Base-by-base conservation (phyloP, 2,888 invertebrate genomes). In the Brachyptera risi region DNA sequence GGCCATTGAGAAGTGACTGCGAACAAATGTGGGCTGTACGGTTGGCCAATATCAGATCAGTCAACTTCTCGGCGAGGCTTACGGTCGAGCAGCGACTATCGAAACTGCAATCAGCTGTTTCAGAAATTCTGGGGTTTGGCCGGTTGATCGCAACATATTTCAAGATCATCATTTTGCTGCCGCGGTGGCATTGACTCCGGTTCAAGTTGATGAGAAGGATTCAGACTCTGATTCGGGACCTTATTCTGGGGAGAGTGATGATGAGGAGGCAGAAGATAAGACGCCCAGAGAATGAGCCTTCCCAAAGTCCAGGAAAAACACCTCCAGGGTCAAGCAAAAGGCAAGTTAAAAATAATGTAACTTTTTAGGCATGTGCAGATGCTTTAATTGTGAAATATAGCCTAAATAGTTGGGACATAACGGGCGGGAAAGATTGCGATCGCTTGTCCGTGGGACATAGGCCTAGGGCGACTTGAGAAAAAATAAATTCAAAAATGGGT, bases 111-210 rank as follows among this genome's bases (percentile, higher is more conserved):
- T 47, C 23, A 58, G 56, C 58, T 63, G 54, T 47, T 67, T 68
- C 49, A 40, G 58, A 26, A 65, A 58, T 26, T 35, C 64, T 31
- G 66, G 61, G 44, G 59, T 67, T 63, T 66, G 63, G 65, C 66
- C 66, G 26, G 67, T 67, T n/a, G 62, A 66, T 37, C 59, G 63
- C 49, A 56, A 62, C 60, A 15, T 61, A 27, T 67, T 66, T 54
- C 26, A 58, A 54, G 66, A 66, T 51, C 40, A 57, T 35, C 59
- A 66, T 50, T 65, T 65, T 59, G 59, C 56, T 51, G 49, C 63
- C 27, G 31, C 60, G 23, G 59, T 62, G 56, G n/a, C n/a, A n/a
- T n/a, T n/a, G n/a, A n/a, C n/a, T n/a, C n/a, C n/a, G n/a, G n/a
- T n/a, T n/a, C n/a, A n/a, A n/a, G n/a, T n/a, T n/a, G n/a, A n/a